Evolutionary conservation across 2,113 vertebrate genomes (phyloP).

Genomic region (Neodontobutis hainanensis): DNA sequence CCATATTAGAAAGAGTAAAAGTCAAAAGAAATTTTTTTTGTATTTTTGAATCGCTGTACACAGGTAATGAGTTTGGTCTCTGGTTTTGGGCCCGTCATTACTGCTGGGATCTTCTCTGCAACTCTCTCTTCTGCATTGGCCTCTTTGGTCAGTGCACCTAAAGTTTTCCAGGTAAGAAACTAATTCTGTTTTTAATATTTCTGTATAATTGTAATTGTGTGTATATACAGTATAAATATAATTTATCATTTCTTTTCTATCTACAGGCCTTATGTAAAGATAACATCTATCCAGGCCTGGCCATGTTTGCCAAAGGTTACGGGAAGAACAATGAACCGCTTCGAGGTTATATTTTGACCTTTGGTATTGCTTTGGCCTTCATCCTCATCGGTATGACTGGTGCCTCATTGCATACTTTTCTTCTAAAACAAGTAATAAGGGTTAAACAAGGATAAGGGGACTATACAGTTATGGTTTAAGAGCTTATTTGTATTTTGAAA

Average conservation of each 20-base stretch:
- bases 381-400: conserved; percentile 89
- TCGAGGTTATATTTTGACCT: conserved; percentile 94
- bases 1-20: not conserved
- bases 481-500: too few species aligned
- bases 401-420: not conserved
- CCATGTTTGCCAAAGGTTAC: conserved; percentile 94
- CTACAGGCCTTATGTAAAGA: conserved; percentile 95
- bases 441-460: too few species aligned
- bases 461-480: too few species aligned
- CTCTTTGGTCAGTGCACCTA: conserved; percentile 96
- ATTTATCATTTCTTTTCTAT: not conserved
- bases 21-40: not conserved
- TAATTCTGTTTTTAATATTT: too few species aligned
- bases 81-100: conserved; percentile 93
- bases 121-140: conserved; percentile 97
- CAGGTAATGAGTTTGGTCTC: conserved; percentile 96
- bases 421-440: too few species aligned
- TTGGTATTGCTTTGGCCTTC: conserved; percentile 93
- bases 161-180: conserved; percentile 92
- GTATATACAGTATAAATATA: too few species aligned
- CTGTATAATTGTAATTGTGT: too few species aligned
- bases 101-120: conserved; percentile 97
- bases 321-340: conserved; percentile 98
- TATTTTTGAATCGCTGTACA: conserved; percentile 9
- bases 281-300: conserved; percentile 95